Base-by-base conservation (phyloP, 2,113 vertebrate species). In the Butorides virescens region DNA sequence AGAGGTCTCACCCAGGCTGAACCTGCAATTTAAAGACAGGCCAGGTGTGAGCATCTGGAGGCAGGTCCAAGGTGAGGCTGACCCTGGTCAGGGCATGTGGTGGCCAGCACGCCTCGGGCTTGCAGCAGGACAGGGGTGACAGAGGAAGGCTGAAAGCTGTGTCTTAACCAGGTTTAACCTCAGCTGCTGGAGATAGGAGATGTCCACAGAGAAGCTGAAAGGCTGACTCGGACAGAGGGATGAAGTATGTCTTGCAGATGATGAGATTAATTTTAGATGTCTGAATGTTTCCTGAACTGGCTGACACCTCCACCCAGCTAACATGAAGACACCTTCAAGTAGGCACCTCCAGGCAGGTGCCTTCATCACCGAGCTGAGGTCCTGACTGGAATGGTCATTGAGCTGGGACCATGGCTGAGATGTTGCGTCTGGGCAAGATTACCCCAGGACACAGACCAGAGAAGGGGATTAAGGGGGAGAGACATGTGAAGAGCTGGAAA, bases 351-450 rank as follows among this genome's bases (percentile, higher is more conserved):
- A 62, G 26, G 7, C 5, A 3, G 9, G 26, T 47, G 21, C 52
- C 49, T 59, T 90, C 47, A 32, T 71, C 58, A 44, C 26, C 1
- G 0, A 30, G 25, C 44, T 42, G 32, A 90, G 22, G 17, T 50
- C 32, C 65, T 20, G 15, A 50, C 37, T 74, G 27, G 52, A 90
- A 72, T 1, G 2, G 44, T 15, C 53, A 29, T 49, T 47, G 21
- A 75, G 26, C 30, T 34, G 49, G 36, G 36, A 75, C 9, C 5
- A 2, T 7, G 29, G 52, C 44, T 53, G 77, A 71, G 61, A 44
- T 44, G 20, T 66, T 83, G 23, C 0, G 0, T 4, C 1, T 61
- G 37, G 26, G 22, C 1, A 10, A 73, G 72, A 59, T 46, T 36
- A 74, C 25, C 1, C 10, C 3, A 3, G n/a, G 19, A 71, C 12